These are phyloP conservation scores for Falcaria lacertinaria DNA, from an alignment of 2,888 invertebrate genomes.

Conservation along the genomic window DNA sequence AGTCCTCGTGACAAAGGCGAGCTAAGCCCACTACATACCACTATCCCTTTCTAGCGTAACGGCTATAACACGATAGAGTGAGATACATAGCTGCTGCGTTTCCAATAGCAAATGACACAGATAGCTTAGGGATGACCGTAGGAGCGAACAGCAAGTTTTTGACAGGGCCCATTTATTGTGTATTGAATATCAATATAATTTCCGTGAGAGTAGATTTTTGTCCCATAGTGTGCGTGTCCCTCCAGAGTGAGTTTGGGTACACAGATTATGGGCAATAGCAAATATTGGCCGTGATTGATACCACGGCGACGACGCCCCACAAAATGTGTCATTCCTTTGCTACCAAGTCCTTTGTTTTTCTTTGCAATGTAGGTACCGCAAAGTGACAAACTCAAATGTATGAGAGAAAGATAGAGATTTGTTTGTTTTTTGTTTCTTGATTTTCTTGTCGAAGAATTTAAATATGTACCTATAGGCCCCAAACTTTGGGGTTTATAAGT, in stretches of 20 bases:
- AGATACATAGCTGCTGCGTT: constrained; percentile 57
- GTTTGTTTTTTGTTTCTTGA: not conserved
- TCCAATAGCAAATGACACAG: constrained; percentile 78
- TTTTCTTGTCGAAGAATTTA: no score
- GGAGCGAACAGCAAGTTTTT: constrained; percentile 80
- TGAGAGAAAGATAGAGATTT: constrained; percentile 4
- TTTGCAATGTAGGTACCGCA: constrained; percentile 15
- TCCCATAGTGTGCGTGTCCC: constrained; percentile 65
- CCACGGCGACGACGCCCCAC: constrained; percentile 46
- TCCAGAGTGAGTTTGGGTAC: constrained; percentile 65
- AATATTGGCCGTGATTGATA: constrained; percentile 73
- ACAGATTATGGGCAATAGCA: constrained; percentile 75
- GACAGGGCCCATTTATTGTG: constrained; percentile 79
- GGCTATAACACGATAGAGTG: constrained; percentile 33
- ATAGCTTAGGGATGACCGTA: constrained; percentile 80
- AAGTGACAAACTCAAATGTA: constrained; percentile 13
- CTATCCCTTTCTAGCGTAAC: constrained; percentile 56
- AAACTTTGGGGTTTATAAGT: no score
- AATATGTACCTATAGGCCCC: no score
- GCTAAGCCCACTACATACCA: constrained; percentile 68
- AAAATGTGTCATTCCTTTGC: constrained; percentile 45
- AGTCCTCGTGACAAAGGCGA: constrained; percentile 77
- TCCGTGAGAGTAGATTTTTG: constrained; percentile 78
- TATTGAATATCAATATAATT: constrained; percentile 81
- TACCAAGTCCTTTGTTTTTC: constrained; percentile 46